These are phyloP conservation scores for Cryptus armator DNA, from an alignment of 2,888 invertebrate species.

Conservation along the genomic window DNA sequence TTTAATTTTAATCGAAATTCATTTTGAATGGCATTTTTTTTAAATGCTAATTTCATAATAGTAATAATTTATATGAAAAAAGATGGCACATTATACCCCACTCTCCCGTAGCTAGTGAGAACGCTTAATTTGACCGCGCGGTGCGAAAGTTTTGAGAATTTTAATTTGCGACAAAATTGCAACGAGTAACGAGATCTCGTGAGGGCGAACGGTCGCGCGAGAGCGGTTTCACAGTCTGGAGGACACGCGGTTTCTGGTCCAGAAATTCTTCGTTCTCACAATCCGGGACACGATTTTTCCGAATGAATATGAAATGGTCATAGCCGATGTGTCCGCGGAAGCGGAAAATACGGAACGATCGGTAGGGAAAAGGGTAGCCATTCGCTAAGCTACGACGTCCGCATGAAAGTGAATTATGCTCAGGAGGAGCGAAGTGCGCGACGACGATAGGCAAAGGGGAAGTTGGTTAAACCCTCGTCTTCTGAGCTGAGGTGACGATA, in stretches of 20 bases:
- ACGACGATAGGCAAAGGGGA: conserved; percentile 5
- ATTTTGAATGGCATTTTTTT: too few relatives aligned
- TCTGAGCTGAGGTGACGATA: conserved; percentile 10
- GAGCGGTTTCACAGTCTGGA: conserved; percentile 35
- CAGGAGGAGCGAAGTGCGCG: conserved; percentile 3
- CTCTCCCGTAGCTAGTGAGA: too few relatives aligned
- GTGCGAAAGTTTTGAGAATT: conserved; percentile 30
- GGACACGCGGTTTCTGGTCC: conserved; percentile 13
- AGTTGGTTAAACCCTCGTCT: conserved; percentile 3
- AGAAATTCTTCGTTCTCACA: not conserved
- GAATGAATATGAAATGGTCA: conserved; percentile 15
- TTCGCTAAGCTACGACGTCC: not conserved
- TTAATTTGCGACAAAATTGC: conserved; percentile 39
- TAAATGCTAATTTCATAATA: too few relatives aligned
- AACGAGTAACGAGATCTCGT: not conserved
- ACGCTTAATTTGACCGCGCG: conserved; percentile 11
- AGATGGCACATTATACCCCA: too few relatives aligned
- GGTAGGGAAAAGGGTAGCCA: not conserved
- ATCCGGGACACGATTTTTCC: conserved; percentile 15
- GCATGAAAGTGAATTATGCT: conserved; percentile 23
- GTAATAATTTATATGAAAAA: too few relatives aligned
- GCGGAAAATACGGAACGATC: not conserved
- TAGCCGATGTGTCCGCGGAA: not conserved
- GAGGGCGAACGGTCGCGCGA: not conserved
- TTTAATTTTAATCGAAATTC: too few relatives aligned